phyloP scores from a whole-genome alignment of 30 jellyfish, hydroid and myxozoan species.

The Catostylus mosaicus region DNA sequence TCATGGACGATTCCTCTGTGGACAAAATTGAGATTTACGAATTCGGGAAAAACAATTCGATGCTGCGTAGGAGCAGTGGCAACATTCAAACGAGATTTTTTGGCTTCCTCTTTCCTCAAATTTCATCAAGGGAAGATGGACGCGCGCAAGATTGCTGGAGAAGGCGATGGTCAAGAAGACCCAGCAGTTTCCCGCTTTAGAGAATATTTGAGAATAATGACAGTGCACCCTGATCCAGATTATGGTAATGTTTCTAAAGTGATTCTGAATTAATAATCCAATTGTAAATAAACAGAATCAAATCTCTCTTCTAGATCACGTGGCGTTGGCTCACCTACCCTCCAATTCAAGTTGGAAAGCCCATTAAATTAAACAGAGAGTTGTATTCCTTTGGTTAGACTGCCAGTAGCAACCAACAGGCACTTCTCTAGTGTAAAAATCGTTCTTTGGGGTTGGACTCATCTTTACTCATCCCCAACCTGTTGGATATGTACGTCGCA shows the following conservation, averaged over 20 bases:
- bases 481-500: too few species aligned
- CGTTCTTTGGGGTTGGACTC: too few species aligned
- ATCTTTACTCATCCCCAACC: too few species aligned
- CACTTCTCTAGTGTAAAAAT: too few species aligned
- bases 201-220: conserved; percentile 67
- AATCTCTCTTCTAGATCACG: too few species aligned
- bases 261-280: too few species aligned
- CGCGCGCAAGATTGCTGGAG: conserved; percentile 3
- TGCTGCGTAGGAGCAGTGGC: conserved; percentile 33
- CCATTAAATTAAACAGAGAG: too few species aligned
- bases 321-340: too few species aligned
- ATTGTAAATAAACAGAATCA: too few species aligned
- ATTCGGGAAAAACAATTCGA: background rate
- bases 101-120: background rate
- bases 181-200: conserved; percentile 72
- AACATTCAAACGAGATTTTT: conserved; percentile 9
- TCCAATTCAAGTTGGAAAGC: too few species aligned
- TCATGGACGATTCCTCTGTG: background rate
- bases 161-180: conserved; percentile 29
- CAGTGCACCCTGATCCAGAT: conserved; percentile 86
- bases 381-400: too few species aligned
- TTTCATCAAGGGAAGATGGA: background rate
- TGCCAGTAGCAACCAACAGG: too few species aligned
- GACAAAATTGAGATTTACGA: background rate
- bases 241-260: conserved; percentile 46